Conservation (phyloP, 2,113 vertebrate genomes). For the Tonatia bakeri region DNA sequence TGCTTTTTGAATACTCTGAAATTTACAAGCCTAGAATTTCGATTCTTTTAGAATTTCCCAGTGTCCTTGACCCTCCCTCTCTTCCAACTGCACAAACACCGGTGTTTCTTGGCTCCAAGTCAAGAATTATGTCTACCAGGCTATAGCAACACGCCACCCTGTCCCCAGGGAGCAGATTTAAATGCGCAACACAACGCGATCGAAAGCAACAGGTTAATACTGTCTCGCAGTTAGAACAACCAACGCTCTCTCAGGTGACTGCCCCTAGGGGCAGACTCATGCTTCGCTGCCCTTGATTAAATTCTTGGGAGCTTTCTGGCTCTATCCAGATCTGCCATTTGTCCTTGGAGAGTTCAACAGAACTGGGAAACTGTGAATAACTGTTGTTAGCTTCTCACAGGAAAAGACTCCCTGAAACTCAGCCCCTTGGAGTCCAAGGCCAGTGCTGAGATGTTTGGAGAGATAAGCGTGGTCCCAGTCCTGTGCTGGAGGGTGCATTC, state of each 20-base stretch:
- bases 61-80: neutral
- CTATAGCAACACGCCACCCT: neutral
- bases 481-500: neutral
- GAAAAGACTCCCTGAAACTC: slow-evolving; percentile 2
- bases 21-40: neutral
- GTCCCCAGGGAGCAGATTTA: neutral
- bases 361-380: slow-evolving; percentile 5
- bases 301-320: slow-evolving; percentile 69
- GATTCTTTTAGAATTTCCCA: slow-evolving; percentile 5
- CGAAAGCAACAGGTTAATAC: slow-evolving; percentile 42
- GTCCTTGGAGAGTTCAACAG: slow-evolving; percentile 69
- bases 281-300: slow-evolving; percentile 64
- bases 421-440: neutral
- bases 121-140: neutral
- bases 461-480: neutral
- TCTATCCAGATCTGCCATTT: slow-evolving; percentile 69
- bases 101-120: neutral
- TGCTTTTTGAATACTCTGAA: neutral
- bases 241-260: slow-evolving; percentile 61
- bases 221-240: neutral
- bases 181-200: neutral
- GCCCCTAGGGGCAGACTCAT: slow-evolving; percentile 26
- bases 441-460: slow-evolving; percentile 12
- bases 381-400: neutral
- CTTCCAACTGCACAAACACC: neutral